Base-by-base conservation (phyloP, 2,888 invertebrate genomes). In the Euzetes globulus region DNA sequence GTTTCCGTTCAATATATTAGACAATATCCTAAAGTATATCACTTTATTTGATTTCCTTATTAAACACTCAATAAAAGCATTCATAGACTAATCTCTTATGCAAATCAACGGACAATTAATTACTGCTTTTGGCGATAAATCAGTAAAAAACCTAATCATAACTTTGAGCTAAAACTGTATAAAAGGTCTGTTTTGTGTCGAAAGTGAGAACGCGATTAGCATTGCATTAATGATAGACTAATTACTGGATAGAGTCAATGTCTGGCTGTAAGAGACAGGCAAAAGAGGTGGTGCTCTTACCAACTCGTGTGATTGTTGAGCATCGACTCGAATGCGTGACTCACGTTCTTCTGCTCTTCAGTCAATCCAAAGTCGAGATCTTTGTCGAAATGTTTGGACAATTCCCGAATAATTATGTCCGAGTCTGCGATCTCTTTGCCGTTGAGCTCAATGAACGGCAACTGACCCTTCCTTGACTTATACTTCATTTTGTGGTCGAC, bases 361-460 rank as follows among this genome's bases (percentile, higher is more conserved):
- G 90, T 90, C 79, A 96, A 86, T 58, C 87, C 89, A 5, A 89
- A 88, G 83, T 95, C 94, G 79, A 92, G 85, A 81, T 94, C 91
- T 83, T 90, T 91, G 80, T 87, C 88, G 82, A 90, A 92, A 82
- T 90, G 89, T 81, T 90, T 88, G 60, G 91, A 88, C 76, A 96
- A 85, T 81, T 93, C 91, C 81, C 91, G 90, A 81, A 96, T 90
- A 81, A 95, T 94, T 80, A 93, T 89, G 78, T 91, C 88, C 82
- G 93, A 93, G 84, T 96, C 96, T 70, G 94, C 90, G 79, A 94
- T 89, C 85, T 96, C 94, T 82, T 93, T 92, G 60, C 95, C 96
- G 82, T 97, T 96, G 77, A 96, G 83, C 84, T 96, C 94, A 79
- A 97, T 88, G 85, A 96, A 97, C 47, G 96, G 97, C 80, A 96